Evolutionary conservation across 2,797 vertebrate genomes (phyloP), one percentile per base, ranked within the genome.

Genomic region (Eutrigla gurnardus): DNA sequence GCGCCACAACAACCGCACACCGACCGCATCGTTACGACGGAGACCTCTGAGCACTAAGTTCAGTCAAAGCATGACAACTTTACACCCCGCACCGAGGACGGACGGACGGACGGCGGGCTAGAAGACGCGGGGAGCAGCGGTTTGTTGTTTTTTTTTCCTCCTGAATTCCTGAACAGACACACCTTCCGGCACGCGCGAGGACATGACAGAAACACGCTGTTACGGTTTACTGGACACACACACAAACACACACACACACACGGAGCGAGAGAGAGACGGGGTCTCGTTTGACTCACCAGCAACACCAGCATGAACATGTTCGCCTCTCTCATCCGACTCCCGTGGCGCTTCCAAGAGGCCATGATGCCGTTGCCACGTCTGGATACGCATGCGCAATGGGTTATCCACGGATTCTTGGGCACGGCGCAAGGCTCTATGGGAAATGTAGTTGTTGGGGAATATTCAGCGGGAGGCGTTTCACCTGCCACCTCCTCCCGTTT

Each of bases 361-460:
- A 95, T 96, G 94, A 95, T 95, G 93, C 93, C 90, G 94, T 89
- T 96, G 95, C 95, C 95, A 96, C 95, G 95, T 96, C 94, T 94
- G 91, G 93, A 62, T 90, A 89, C 95, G 94, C 95, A 94, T 5
- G 94, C 95, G 95, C 94, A 93, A 5, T 90, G 40, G 46, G 15
- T 62, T 72, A 87, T 75, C 86, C 84, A 86, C 57, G 39, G 86
- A 78, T 70, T 73, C 79, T 70, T 11, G 4, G n/a, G 40, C 52
- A 46, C 45, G 3, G 33, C 87, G 91, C 89, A 61, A 63, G 3
- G 91, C 45, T 75, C 53, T 18, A 1, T 86, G 78, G 94, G 95
- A 93, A 89, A 85, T 83, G 93, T 77, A 93, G 94, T 95, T 64
- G 5, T 14, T 4, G 0, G 0, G 3, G 3, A 3, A 3, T 4